phyloP scores from a whole-genome alignment of 2,113 vertebrate species.

The Labrus mixtus region DNA sequence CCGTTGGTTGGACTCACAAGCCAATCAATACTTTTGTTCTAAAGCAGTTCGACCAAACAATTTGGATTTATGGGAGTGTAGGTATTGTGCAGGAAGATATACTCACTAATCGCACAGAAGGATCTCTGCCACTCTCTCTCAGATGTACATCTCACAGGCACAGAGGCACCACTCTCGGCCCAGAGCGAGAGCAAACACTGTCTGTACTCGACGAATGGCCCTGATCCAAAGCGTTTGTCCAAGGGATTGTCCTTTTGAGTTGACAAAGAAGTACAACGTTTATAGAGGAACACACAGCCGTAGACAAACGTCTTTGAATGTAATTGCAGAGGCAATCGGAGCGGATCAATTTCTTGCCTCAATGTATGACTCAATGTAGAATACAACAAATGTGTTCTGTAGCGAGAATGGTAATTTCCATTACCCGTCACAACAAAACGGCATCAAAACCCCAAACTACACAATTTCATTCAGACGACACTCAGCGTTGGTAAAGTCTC shows the following conservation, averaged over 20 bases:
- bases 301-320: not conserved
- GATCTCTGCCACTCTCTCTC: not conserved
- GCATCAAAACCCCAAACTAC: not conserved
- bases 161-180: no score
- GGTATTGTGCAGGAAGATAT: not conserved
- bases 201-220: not conserved
- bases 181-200: no score
- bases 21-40: no score
- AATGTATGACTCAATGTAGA: not conserved
- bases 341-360: not conserved
- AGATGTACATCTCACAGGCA: not conserved
- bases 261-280: constrained; percentile 2
- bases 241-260: not conserved
- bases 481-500: constrained; percentile 19
- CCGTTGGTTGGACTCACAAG: no score
- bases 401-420: constrained; percentile 19
- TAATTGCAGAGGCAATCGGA: not conserved
- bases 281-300: not conserved
- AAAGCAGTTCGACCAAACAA: no score
- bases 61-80: no score
- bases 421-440: constrained; percentile 45
- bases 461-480: constrained; percentile 28
- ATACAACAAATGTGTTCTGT: not conserved
- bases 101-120: not conserved
- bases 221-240: constrained; percentile 4